phyloP scores from a whole-genome alignment of 2,113 vertebrate species.

The Microcebus tavaratra region DNA sequence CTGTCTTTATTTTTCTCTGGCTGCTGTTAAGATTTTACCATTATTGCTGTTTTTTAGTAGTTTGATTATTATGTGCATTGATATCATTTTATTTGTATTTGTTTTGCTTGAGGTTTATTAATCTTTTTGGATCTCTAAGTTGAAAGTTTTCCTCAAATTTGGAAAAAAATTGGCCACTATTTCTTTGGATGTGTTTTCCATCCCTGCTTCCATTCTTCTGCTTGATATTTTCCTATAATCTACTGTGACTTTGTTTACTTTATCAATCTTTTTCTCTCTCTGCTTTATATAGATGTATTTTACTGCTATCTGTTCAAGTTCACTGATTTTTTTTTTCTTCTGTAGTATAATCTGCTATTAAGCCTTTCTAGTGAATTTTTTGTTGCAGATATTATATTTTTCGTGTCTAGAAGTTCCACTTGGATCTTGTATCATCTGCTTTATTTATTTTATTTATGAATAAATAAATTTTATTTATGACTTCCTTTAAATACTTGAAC shows the following conservation, averaged over 20 bases:
- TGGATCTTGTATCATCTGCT: background rate
- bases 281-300: background rate
- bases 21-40: background rate
- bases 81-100: background rate
- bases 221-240: background rate
- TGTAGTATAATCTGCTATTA: background rate
- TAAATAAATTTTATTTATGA: background rate
- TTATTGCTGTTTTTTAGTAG: background rate
- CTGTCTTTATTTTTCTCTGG: background rate
- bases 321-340: background rate
- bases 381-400: background rate
- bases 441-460: no score
- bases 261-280: background rate
- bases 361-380: background rate
- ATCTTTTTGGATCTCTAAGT: background rate
- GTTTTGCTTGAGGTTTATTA: background rate
- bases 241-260: background rate
- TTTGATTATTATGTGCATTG: background rate
- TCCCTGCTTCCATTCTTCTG: background rate
- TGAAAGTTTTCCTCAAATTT: background rate
- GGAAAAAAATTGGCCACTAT: background rate
- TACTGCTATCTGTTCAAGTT: background rate
- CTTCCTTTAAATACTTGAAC: background rate
- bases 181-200: background rate
- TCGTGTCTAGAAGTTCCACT: background rate